These are phyloP conservation scores for Drosophila vallismaia DNA, from an alignment of 2,888 invertebrate genomes.

Conservation along the genomic window DNA sequence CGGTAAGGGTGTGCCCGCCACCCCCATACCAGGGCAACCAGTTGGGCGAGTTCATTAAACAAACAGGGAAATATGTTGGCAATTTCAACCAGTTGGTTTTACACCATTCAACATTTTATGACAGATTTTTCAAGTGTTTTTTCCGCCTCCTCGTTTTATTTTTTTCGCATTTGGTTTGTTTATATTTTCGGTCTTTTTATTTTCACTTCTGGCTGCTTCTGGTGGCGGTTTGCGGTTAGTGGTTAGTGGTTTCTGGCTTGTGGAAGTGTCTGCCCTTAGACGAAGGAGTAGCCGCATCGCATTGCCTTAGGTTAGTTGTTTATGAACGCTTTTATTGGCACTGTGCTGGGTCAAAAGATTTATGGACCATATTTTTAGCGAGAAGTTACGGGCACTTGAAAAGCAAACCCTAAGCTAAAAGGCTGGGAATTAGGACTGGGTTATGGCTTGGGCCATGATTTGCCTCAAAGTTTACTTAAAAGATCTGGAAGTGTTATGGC, in stretches of 20 bases:
- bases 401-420: constrained; percentile 1
- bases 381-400: constrained; percentile 35
- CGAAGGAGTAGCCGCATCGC: constrained; percentile 50
- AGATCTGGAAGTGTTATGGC: constrained; percentile 16
- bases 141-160: constrained; percentile 32
- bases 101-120: constrained; percentile 68
- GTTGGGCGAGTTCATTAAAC: constrained; percentile 65
- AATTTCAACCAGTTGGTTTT: constrained; percentile 76
- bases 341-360: constrained; percentile 64
- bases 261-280: constrained; percentile 18
- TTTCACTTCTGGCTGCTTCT: constrained; percentile 21
- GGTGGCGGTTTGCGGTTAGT: constrained; percentile 53
- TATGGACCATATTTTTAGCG: constrained; percentile 62
- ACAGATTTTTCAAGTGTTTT: constrained; percentile 76
- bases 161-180: background rate
- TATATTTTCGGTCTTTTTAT: background rate
- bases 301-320: constrained; percentile 73
- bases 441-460: background rate
- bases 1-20: constrained; percentile 10
- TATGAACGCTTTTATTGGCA: constrained; percentile 73
- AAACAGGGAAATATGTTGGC: constrained; percentile 76
- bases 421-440: constrained; percentile 23
- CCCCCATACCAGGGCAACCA: constrained; percentile 24
- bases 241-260: constrained; percentile 46
- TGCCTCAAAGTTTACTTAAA: constrained; percentile 3